Evolutionary conservation across 35 echinoderm and acorn worm species (phyloP), one percentile per base, ranked within the genome.

Genomic region (Apostichopus californicus): DNA sequence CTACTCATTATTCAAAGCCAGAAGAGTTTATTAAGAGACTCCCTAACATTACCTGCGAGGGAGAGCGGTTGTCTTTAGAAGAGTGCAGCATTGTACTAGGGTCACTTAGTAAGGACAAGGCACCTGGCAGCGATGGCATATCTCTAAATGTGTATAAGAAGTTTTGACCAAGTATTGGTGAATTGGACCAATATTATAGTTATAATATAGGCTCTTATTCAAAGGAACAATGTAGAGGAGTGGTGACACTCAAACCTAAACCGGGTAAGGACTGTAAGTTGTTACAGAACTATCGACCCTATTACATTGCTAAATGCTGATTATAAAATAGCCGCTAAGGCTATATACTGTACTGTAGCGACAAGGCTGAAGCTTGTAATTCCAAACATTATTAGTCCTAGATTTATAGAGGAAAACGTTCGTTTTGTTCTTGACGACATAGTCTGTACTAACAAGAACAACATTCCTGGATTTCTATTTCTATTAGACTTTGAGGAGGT

Each of bases 111-210:
- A 46, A 46, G 34, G 34, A 46, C 34, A 90, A 90, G 72, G 21
- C 88, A 25, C 88, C 88, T 18, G 88, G 88, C 15, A 77, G 68
- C 72, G 88, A 78, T 54, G 88, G 88, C 72, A 52, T 90, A 18
- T 54, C 68, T 13, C 23, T 73, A 17, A 78, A 78, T 52, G 73
- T 90, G 54, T 90, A 90, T 28, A 86, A 14, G 9, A 86, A 14
- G 9, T 86, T 86, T 60, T 54, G 83, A 28, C 46, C 20, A 34
- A 56, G 54, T 14, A 86, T 86, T 86, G 46, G 83, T 14, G 9
- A 54, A 22, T 22, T 86, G 9, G 83, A 56, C 4, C 13, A 57
- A 60, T 56, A 86, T 86, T 60, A 56, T 60, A 53, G 17, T 20
- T 86, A 86, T 86, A 13, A 55, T 60, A 56, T 15, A 13, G 57